Evolutionary conservation across 2,113 vertebrate genomes (phyloP).

Genomic region (Acrocephalus arundinaceus): DNA sequence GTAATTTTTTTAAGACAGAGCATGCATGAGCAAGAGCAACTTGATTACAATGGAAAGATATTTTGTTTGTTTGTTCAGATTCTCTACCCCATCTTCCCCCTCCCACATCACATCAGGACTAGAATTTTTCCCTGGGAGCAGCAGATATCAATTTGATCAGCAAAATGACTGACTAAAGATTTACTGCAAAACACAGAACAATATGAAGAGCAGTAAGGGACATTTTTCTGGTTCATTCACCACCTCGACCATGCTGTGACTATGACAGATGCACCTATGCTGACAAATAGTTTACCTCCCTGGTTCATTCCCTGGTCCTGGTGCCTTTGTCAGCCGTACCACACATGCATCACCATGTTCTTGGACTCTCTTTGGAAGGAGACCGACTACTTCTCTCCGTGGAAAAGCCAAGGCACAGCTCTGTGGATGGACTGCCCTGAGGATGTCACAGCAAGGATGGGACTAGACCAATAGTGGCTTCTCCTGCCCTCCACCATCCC

Average conservation of each 20-base stretch:
- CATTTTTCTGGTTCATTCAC: background rate
- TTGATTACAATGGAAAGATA: background rate
- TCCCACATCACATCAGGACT: background rate
- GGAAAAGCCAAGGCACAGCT: background rate
- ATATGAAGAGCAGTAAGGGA: background rate
- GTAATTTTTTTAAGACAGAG: background rate
- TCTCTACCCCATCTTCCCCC: background rate
- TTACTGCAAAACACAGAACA: background rate
- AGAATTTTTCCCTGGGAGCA: background rate
- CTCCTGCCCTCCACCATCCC: background rate
- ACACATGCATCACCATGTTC: background rate
- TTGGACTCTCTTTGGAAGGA: background rate
- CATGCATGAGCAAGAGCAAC: constrained; percentile 28
- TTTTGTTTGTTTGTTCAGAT: constrained; percentile 22
- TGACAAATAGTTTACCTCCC: background rate
- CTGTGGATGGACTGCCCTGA: background rate
- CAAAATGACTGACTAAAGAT: background rate
- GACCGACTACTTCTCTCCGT: background rate
- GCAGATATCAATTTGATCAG: background rate
- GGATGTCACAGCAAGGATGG: background rate
- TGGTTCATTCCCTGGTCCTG: background rate
- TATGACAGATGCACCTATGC: background rate
- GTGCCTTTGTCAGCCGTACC: background rate
- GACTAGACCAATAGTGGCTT: background rate
- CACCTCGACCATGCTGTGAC: background rate